Conservation (phyloP, 2,888 invertebrate species). For the Pegoplata infirma region DNA sequence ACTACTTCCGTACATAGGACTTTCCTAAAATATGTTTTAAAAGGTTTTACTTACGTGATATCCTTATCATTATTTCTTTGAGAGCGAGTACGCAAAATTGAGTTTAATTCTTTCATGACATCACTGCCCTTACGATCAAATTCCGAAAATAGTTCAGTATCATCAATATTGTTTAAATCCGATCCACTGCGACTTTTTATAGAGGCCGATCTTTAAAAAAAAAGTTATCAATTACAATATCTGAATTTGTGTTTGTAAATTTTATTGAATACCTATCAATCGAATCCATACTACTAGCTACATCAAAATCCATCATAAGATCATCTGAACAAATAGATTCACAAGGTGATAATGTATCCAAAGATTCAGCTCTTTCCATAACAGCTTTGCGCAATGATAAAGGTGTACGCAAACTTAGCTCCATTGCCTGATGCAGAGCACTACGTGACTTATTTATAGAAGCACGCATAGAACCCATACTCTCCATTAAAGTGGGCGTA, state of each 20-base stretch:
- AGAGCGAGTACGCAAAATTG: conserved; percentile 78
- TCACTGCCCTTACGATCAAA: conserved; percentile 79
- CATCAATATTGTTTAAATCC: conserved; percentile 80
- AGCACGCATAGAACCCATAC: conserved; percentile 75
- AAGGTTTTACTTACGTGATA: conserved; percentile 67
- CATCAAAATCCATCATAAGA: conserved; percentile 91
- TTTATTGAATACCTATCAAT: conserved; percentile 77
- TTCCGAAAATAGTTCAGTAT: conserved; percentile 78
- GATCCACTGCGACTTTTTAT: conserved; percentile 77
- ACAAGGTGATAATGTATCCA: conserved; percentile 90
- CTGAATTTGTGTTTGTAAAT: not conserved
- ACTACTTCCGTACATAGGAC: no score
- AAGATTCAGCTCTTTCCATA: conserved; percentile 83
- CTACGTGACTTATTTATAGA: conserved; percentile 72
- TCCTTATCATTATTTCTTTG: conserved; percentile 74
- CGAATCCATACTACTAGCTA: conserved; percentile 78
- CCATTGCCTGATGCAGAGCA: conserved; percentile 77
- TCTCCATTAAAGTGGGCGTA: conserved; percentile 77
- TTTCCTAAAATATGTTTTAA: not conserved
- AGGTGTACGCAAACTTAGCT: conserved; percentile 77
- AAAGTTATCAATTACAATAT: not conserved
- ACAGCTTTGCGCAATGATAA: conserved; percentile 75
- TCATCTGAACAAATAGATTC: conserved; percentile 92
- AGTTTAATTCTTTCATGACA: conserved; percentile 81
- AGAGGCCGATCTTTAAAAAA: conserved; percentile 70